Evolutionary conservation across 2,888 invertebrate species (phyloP).

Genomic region (Drosophila algonquin): DNA sequence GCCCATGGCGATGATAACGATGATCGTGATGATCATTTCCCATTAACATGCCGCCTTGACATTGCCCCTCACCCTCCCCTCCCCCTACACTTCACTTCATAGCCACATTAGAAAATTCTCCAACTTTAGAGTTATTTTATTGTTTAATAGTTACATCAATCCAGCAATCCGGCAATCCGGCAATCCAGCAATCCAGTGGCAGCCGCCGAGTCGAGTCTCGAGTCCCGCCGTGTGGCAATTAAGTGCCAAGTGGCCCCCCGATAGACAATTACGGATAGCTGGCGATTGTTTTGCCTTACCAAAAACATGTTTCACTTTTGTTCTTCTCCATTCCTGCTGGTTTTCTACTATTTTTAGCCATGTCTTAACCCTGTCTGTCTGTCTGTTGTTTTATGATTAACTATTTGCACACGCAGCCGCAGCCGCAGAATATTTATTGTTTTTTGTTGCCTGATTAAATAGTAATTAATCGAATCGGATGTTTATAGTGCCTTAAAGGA

Average conservation of each 20-base stretch:
- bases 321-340: constrained; percentile 29
- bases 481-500: not conserved
- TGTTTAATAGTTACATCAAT: constrained; percentile 48
- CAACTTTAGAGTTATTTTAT: constrained; percentile 34
- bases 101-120: constrained; percentile 1
- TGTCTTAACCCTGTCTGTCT: constrained; percentile 45
- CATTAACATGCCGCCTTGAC: constrained; percentile 41
- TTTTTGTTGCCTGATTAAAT: constrained; percentile 1
- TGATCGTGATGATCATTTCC: constrained; percentile 14
- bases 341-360: constrained; percentile 64
- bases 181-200: constrained; percentile 1
- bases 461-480: not conserved
- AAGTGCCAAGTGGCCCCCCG: constrained; percentile 69
- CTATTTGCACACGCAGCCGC: constrained; percentile 24
- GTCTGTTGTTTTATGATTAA: constrained; percentile 35
- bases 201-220: not conserved
- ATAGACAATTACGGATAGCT: constrained; percentile 63
- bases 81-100: not conserved
- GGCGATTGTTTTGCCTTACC: constrained; percentile 15
- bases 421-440: constrained; percentile 1
- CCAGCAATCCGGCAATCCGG: constrained; percentile 11
- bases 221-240: constrained; percentile 53
- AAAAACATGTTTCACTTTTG: constrained; percentile 39
- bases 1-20: constrained; percentile 1
- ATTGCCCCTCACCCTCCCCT: constrained; percentile 8